A percentile compares a stretch with the other conserved stretches of the same genome.
Conservation (phyloP, 2,888 invertebrate species). For the Panzeria rudis region DNA sequence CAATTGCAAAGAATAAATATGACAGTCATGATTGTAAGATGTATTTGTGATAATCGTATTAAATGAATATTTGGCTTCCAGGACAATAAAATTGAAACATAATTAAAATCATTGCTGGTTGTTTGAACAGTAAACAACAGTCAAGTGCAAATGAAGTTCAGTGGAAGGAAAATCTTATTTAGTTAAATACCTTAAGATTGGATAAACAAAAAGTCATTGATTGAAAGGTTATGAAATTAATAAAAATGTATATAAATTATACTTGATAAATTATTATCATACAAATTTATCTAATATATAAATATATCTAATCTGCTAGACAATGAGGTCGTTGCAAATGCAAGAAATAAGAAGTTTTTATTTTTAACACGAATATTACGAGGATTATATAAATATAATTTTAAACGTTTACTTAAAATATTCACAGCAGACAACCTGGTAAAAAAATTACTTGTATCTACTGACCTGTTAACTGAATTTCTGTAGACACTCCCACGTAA, state of each 20-base stretch:
- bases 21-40: background rate
- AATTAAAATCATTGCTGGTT: background rate
- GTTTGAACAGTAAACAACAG: background rate
- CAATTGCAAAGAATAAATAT: background rate
- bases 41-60: too few species aligned
- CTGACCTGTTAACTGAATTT: conserved; percentile 57
- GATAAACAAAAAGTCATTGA: too few species aligned
- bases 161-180: too few species aligned
- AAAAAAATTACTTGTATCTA: conserved; percentile 48
- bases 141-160: background rate
- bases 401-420: background rate
- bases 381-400: background rate
- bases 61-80: background rate
- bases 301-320: too few species aligned
- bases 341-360: too few species aligned
- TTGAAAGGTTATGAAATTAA: too few species aligned
- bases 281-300: too few species aligned
- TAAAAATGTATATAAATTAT: too few species aligned
- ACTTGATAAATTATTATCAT: too few species aligned
- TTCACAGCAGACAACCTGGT: background rate
- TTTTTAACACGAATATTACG: too few species aligned
- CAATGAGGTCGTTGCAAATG: too few species aligned
- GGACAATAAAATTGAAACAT: background rate
- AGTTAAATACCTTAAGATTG: too few species aligned
- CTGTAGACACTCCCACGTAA: conserved; percentile 59